Conservation (phyloP, 2,797 vertebrate species). For the Sternarchorhynchus goeldii region DNA sequence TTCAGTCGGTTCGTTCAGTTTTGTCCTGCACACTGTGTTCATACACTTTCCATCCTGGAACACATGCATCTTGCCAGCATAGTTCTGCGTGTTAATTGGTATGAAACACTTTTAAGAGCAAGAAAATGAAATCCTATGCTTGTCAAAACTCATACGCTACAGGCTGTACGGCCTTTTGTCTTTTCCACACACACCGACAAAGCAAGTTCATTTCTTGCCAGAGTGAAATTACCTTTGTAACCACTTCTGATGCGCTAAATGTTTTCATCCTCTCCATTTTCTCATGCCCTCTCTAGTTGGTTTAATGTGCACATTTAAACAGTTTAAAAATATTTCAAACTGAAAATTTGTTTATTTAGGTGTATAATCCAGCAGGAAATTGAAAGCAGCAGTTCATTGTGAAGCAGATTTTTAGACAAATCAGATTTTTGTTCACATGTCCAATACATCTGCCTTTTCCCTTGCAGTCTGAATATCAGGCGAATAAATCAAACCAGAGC, state of each 20-base stretch:
- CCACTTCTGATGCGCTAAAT: not conserved
- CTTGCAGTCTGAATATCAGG: not conserved
- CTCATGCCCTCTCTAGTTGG: not conserved
- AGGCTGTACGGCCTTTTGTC: not conserved
- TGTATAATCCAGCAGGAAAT: not conserved
- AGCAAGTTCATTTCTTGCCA: too few species aligned
- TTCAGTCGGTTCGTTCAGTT: not conserved
- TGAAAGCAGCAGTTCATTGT: not conserved
- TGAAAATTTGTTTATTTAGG: not conserved
- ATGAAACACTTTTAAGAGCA: conserved; percentile 51
- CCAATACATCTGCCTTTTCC: conserved; percentile 23
- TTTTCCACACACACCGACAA: too few species aligned
- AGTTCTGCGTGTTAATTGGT: conserved; percentile 47
- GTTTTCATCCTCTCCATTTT: not conserved
- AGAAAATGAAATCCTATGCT: conserved; percentile 56
- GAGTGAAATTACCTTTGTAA: not conserved
- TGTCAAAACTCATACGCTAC: conserved; percentile 47
- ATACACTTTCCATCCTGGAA: not conserved
- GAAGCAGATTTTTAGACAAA: not conserved
- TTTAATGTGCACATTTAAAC: too few species aligned
- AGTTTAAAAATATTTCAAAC: too few species aligned
- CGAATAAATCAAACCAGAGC: conserved; percentile 14
- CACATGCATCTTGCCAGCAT: not conserved
- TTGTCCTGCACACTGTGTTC: not conserved
- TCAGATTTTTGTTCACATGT: not conserved